These are phyloP conservation scores for Synodontis membranacea DNA, from an alignment of 2,113 vertebrate genomes.

Conservation along the genomic window DNA sequence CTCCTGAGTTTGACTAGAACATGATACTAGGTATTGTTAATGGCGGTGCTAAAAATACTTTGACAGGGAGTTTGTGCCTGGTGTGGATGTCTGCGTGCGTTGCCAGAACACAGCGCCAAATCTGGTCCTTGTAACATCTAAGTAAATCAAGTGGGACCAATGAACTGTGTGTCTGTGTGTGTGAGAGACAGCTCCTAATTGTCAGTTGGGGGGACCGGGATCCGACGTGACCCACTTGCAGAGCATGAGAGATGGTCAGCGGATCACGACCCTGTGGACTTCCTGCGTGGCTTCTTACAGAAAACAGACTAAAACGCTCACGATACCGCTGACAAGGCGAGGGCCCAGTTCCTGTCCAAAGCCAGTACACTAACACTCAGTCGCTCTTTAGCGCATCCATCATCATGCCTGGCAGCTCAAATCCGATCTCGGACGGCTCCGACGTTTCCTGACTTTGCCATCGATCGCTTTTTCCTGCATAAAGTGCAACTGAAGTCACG, in stretches of 20 bases:
- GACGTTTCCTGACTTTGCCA: conserved; percentile 34
- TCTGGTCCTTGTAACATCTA: conserved; percentile 27
- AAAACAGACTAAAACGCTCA: conserved; percentile 41
- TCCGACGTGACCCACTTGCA: conserved; percentile 55
- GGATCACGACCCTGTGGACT: conserved; percentile 48
- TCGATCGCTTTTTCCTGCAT: conserved; percentile 27
- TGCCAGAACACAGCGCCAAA: conserved; percentile 11
- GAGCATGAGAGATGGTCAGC: conserved; percentile 53
- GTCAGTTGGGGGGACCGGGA: conserved; percentile 36
- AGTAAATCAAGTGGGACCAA: conserved; percentile 11
- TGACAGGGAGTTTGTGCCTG: conserved; percentile 19
- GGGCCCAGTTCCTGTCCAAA: conserved; percentile 39
- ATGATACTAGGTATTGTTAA: conserved; percentile 31
- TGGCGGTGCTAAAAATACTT: conserved; percentile 41
- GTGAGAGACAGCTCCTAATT: conserved; percentile 43
- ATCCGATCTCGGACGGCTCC: conserved; percentile 21
- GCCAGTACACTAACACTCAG: not conserved
- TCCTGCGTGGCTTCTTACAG: conserved; percentile 35
- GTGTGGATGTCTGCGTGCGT: conserved; percentile 15
- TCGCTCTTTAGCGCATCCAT: conserved; percentile 24
- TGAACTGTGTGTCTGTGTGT: conserved; percentile 9
- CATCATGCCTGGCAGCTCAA: conserved; percentile 31
- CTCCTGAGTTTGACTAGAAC: conserved; percentile 39
- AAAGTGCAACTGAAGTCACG: conserved; percentile 36
- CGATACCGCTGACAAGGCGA: conserved; percentile 43